These are phyloP conservation scores for Ochropacha duplaris DNA, from an alignment of 2,888 invertebrate genomes.

Conservation along the genomic window DNA sequence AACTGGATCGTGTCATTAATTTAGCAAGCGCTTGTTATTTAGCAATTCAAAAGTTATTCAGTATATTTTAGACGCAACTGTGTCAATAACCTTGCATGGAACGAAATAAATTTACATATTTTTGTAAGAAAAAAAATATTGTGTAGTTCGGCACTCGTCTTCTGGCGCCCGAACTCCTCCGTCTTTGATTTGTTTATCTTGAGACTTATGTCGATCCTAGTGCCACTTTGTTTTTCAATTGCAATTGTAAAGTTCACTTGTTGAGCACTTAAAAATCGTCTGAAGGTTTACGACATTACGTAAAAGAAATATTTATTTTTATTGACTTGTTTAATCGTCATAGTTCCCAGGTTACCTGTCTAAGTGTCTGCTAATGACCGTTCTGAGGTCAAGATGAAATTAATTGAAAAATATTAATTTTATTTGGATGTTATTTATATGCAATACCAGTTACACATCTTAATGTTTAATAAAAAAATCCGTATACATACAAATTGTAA, in stretches of 20 bases:
- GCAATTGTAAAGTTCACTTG: slow-evolving; percentile 30
- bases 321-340: slow-evolving; percentile 27
- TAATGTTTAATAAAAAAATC: neutral
- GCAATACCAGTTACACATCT: neutral
- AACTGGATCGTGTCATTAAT: slow-evolving; percentile 64
- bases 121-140: slow-evolving; percentile 56
- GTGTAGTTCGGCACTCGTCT: slow-evolving; percentile 26
- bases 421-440: slow-evolving; percentile 7
- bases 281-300: slow-evolving; percentile 35
- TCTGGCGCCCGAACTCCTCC: slow-evolving; percentile 35
- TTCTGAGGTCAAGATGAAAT: slow-evolving; percentile 28
- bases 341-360: slow-evolving; percentile 24
- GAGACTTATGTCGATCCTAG: neutral
- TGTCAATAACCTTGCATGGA: slow-evolving; percentile 76
- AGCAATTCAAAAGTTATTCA: slow-evolving; percentile 61
- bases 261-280: slow-evolving; percentile 21
- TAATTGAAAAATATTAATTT: slow-evolving; percentile 17
- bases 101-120: slow-evolving; percentile 69
- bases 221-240: slow-evolving; percentile 7
- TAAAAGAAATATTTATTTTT: slow-evolving; percentile 23
- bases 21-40: slow-evolving; percentile 61
- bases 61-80: slow-evolving; percentile 62
- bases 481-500: neutral
- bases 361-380: slow-evolving; percentile 22
- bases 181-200: slow-evolving; percentile 7